These are phyloP conservation scores for Brenthis hecate DNA, from an alignment of 2,888 invertebrate species.

Conservation along the genomic window DNA sequence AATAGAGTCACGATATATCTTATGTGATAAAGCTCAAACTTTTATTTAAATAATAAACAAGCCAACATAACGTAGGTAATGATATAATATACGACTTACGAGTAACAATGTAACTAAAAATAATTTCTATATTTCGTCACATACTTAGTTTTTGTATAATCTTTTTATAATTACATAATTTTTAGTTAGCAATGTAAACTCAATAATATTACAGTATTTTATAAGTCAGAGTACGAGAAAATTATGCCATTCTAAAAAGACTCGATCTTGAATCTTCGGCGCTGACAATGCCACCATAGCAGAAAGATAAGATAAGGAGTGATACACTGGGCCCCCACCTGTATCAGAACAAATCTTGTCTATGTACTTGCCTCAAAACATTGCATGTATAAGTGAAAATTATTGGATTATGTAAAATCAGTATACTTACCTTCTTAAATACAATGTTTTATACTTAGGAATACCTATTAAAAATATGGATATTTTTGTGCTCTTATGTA, in stretches of 20 bases:
- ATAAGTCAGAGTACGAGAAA: background rate
- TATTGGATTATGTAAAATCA: background rate
- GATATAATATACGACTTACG: no score
- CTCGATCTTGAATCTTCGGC: slow-evolving; percentile 48
- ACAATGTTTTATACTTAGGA: no score
- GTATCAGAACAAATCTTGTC: slow-evolving; percentile 28
- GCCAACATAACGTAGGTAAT: no score
- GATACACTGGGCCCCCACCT: slow-evolving; percentile 50
- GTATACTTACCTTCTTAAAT: background rate
- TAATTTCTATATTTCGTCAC: no score
- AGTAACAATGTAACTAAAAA: no score
- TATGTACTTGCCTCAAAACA: slow-evolving; percentile 21
- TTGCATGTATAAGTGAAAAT: background rate
- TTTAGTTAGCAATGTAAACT: background rate
- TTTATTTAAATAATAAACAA: background rate
- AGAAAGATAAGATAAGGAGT: slow-evolving; percentile 61
- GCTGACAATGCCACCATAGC: slow-evolving; percentile 53
- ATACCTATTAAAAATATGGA: no score
- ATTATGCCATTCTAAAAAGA: slow-evolving; percentile 35
- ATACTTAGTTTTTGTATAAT: no score
- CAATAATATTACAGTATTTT: background rate
- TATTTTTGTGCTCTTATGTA: no score
- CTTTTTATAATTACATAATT: no score
- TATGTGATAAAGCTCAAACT: background rate
- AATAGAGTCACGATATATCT: background rate